Evolutionary conservation across 2,888 invertebrate species (phyloP).

Genomic region (Lasioglossum pauxillum): DNA sequence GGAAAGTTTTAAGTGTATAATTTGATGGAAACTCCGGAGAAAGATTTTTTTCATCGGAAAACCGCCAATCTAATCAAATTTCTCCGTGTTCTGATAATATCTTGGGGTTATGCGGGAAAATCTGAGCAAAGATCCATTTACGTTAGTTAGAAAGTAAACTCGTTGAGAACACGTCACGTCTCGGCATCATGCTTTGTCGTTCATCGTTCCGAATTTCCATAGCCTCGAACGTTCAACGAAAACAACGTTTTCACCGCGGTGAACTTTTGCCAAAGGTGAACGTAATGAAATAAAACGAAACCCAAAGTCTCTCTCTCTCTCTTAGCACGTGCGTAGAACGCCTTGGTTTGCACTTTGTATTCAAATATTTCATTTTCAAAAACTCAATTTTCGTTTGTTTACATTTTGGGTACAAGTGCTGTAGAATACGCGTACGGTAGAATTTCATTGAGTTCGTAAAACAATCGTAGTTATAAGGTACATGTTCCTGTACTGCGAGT

Average conservation of each 20-base stretch:
- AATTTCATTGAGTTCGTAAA: too few species aligned
- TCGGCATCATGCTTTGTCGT: conserved; percentile 30
- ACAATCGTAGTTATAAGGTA: too few species aligned
- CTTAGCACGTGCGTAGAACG: neutral
- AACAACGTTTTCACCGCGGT: conserved; percentile 6
- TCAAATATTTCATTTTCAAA: too few species aligned
- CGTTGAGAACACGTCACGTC: conserved; percentile 33
- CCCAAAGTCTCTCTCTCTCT: neutral
- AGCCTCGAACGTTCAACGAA: conserved; percentile 26
- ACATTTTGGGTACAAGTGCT: too few species aligned
- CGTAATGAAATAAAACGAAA: conserved; percentile 34
- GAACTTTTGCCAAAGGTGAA: neutral
- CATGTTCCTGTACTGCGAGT: too few species aligned
- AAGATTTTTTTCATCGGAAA: conserved; percentile 17
- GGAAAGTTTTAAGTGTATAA: conserved; percentile 1
- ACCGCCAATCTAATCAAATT: conserved; percentile 20
- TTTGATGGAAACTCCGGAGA: neutral
- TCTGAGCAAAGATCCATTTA: conserved; percentile 28
- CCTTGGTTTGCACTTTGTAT: too few species aligned
- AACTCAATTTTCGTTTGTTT: too few species aligned
- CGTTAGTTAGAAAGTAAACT: conserved; percentile 40
- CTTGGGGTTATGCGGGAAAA: conserved; percentile 2
- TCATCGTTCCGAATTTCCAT: conserved; percentile 21
- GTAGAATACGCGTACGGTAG: too few species aligned
- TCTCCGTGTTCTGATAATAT: conserved; percentile 11